A percentile compares a stretch with the other conserved stretches of the same genome.
These are phyloP conservation scores for Varroa destructor DNA, from an alignment of 1,140 invertebrate genomes.

Conservation along the genomic window DNA sequence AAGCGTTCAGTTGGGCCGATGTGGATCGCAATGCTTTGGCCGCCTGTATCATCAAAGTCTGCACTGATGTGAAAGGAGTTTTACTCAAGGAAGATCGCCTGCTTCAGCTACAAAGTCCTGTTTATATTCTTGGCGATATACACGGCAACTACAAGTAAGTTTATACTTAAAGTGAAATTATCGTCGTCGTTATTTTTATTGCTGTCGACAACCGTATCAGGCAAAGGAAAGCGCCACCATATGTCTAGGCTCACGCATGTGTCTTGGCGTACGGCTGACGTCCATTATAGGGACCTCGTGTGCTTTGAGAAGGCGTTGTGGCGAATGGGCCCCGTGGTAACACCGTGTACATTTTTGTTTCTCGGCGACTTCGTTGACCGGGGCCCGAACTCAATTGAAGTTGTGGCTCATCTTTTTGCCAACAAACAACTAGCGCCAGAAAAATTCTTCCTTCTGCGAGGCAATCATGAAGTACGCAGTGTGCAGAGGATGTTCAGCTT, in stretches of 20 bases:
- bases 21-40: slow-evolving; percentile 40
- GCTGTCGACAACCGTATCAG: not conserved
- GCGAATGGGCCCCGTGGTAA: slow-evolving; percentile 47
- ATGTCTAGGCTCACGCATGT: not conserved
- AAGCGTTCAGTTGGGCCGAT: slow-evolving; percentile 45
- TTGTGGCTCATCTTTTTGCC: slow-evolving; percentile 51
- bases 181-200: not conserved
- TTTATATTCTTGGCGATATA: slow-evolving; percentile 44
- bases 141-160: slow-evolving; percentile 21
- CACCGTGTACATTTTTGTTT: slow-evolving; percentile 50
- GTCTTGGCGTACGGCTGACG: slow-evolving; percentile 34
- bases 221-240: too few species aligned
- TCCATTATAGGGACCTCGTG: slow-evolving; percentile 42
- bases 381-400: slow-evolving; percentile 40
- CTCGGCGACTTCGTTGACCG: slow-evolving; percentile 56
- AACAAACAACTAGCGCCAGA: slow-evolving; percentile 51
- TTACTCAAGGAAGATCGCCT: slow-evolving; percentile 15
- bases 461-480: slow-evolving; percentile 52
- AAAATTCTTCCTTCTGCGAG: slow-evolving; percentile 50
- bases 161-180: not conserved
- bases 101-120: slow-evolving; percentile 43
- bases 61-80: not conserved
- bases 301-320: slow-evolving; percentile 51
- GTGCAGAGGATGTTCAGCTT: slow-evolving; percentile 59
- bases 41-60: slow-evolving; percentile 36